Evolutionary conservation across 2,113 vertebrate genomes (phyloP).

Genomic region (Syngnathus typhle): DNA sequence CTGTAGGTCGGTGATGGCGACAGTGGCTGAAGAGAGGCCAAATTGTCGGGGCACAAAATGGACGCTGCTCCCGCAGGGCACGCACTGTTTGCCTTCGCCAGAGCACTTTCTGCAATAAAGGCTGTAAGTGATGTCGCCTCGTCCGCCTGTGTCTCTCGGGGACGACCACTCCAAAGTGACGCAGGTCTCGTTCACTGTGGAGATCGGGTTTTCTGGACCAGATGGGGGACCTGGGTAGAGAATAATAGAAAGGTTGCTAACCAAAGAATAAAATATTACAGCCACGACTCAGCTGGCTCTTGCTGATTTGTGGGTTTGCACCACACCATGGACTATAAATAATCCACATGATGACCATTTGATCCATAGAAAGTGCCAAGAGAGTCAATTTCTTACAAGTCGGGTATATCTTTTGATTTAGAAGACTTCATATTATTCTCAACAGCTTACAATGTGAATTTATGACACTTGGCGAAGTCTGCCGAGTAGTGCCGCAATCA

Average conservation of each 20-base stretch:
- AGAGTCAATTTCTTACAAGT: slow-evolving; percentile 32
- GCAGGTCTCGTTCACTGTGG: slow-evolving; percentile 76
- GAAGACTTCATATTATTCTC: slow-evolving; percentile 20
- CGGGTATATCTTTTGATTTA: slow-evolving; percentile 46
- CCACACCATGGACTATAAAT: slow-evolving; percentile 28
- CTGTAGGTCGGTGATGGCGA: slow-evolving; percentile 72
- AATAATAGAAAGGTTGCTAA: background rate
- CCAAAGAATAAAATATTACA: slow-evolving; percentile 2
- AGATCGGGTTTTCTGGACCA: slow-evolving; percentile 75
- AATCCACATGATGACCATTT: slow-evolving; percentile 27
- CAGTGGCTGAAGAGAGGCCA: slow-evolving; percentile 62
- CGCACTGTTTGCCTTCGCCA: slow-evolving; percentile 62
- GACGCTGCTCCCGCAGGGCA: slow-evolving; percentile 69
- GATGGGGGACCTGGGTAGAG: slow-evolving; percentile 68
- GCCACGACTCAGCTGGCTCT: slow-evolving; percentile 10
- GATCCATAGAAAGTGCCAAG: slow-evolving; percentile 25
- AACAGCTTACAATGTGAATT: slow-evolving; percentile 23
- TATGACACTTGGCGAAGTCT: slow-evolving; percentile 13
- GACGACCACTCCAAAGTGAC: slow-evolving; percentile 77
- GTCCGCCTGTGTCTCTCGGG: slow-evolving; percentile 70
- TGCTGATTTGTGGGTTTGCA: slow-evolving; percentile 12
- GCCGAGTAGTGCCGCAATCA: slow-evolving; percentile 13
- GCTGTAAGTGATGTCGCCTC: slow-evolving; percentile 74
- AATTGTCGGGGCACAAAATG: slow-evolving; percentile 77
- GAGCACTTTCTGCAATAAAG: slow-evolving; percentile 74